Evolutionary conservation across 2,113 vertebrate species (phyloP).

Genomic region (Anolis sagrei): DNA sequence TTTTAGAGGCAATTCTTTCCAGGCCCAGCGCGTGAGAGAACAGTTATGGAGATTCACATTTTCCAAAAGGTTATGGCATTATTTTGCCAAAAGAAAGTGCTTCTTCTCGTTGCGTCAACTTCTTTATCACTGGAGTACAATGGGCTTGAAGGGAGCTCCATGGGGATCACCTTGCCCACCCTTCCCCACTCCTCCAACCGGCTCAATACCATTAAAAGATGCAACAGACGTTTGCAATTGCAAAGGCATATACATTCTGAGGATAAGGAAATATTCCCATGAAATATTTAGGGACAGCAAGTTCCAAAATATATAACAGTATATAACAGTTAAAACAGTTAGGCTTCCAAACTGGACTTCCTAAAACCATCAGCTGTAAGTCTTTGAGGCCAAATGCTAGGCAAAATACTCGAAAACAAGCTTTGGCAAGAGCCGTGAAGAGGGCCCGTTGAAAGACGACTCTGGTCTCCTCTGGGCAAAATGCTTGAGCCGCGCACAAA

Average conservation of each 20-base stretch:
- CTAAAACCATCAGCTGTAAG: too few species aligned
- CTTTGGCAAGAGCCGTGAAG: neutral
- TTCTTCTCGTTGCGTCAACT: neutral
- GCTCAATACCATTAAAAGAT: too few species aligned
- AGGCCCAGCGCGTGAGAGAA: too few species aligned
- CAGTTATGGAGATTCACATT: too few species aligned
- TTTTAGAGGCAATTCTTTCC: too few species aligned
- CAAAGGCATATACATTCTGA: too few species aligned
- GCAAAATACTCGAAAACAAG: neutral
- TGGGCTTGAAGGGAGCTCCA: neutral
- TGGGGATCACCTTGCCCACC: rapidly evolving
- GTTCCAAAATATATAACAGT: neutral
- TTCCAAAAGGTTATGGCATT: too few species aligned
- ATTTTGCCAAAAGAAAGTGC: too few species aligned
- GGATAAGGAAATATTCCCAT: too few species aligned
- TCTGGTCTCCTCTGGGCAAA: neutral
- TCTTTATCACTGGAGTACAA: neutral
- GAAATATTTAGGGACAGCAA: too few species aligned
- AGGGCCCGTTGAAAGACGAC: neutral
- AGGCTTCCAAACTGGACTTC: neutral
- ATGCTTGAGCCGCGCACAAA: neutral
- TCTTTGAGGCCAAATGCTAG: neutral
- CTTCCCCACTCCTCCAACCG: too few species aligned
- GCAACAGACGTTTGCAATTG: neutral
- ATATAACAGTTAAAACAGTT: too few species aligned